Percentiles rank a stretch among this genome's conserved stretches.
Evolutionary conservation across 2,113 vertebrate species (phyloP).

Genomic region (Thamnophis sirtalis): DNA sequence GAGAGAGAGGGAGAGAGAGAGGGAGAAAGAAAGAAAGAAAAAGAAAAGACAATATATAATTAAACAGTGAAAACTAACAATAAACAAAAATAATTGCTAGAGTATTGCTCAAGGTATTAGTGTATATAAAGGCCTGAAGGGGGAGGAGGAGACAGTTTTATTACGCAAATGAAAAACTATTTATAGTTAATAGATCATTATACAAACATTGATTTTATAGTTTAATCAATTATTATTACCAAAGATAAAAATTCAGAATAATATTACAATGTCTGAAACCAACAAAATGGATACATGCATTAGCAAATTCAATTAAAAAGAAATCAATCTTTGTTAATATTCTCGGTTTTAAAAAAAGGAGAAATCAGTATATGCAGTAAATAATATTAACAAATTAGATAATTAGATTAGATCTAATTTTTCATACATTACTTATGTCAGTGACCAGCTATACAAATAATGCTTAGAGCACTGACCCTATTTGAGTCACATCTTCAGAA

Average conservation of each 20-base stretch:
- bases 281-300: not conserved
- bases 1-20: not conserved
- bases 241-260: not conserved
- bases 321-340: not conserved
- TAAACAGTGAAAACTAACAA: not conserved
- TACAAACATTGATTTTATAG: not conserved
- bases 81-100: not conserved
- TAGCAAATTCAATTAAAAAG: not conserved
- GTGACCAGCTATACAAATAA: not conserved
- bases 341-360: not conserved
- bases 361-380: too few relatives aligned
- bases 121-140: not conserved
- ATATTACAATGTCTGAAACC: not conserved
- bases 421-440: not conserved
- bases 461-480: not conserved
- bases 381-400: not conserved
- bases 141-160: not conserved
- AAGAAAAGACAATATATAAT: not conserved
- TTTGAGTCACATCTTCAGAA: not conserved
- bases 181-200: not conserved
- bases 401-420: not conserved
- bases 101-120: not conserved
- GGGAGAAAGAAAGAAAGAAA: not conserved
- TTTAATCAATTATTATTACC: not conserved
- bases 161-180: not conserved